Percentiles rank a stretch among this genome's conserved stretches.
Conservation (phyloP, 1,140 invertebrate genomes). For the Drosophila ironensis region DNA sequence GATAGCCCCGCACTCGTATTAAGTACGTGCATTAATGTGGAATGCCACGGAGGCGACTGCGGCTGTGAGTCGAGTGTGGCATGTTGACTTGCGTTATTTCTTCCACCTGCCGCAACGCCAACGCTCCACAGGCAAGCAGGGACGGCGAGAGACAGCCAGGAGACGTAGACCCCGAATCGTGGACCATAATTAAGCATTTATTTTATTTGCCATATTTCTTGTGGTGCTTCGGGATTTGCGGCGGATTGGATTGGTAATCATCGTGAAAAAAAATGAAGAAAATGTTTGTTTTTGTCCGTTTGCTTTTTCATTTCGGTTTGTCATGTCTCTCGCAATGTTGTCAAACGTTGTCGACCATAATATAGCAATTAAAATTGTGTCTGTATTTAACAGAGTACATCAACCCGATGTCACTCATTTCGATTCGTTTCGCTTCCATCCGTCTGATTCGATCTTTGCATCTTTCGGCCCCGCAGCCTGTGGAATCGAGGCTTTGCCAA, state of each 20-base stretch:
- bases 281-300: slow-evolving; percentile 32
- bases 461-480: slow-evolving; percentile 26
- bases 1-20: slow-evolving; percentile 8
- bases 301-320: slow-evolving; percentile 13
- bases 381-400: slow-evolving; percentile 58
- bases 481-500: slow-evolving; percentile 37
- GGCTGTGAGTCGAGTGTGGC: slow-evolving; percentile 24
- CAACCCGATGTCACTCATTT: slow-evolving; percentile 54
- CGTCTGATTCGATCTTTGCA: slow-evolving; percentile 8
- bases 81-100: slow-evolving; percentile 76
- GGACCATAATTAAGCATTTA: slow-evolving; percentile 77
- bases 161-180: slow-evolving; percentile 56
- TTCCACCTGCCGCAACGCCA: slow-evolving; percentile 72
- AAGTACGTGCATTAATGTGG: slow-evolving; percentile 23
- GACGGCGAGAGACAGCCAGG: slow-evolving; percentile 6
- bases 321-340: slow-evolving; percentile 53
- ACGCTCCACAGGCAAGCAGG: slow-evolving; percentile 26
- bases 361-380: slow-evolving; percentile 70
- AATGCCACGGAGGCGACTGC: slow-evolving; percentile 26
- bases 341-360: slow-evolving; percentile 73
- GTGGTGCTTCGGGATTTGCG: slow-evolving; percentile 51
- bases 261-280: too few relatives aligned
- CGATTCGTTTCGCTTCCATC: slow-evolving; percentile 9
- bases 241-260: slow-evolving; percentile 68
- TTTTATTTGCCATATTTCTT: slow-evolving; percentile 79